phyloP scores from a whole-genome alignment of 1,140 invertebrate species.

The Drosophila kohkoa region DNA sequence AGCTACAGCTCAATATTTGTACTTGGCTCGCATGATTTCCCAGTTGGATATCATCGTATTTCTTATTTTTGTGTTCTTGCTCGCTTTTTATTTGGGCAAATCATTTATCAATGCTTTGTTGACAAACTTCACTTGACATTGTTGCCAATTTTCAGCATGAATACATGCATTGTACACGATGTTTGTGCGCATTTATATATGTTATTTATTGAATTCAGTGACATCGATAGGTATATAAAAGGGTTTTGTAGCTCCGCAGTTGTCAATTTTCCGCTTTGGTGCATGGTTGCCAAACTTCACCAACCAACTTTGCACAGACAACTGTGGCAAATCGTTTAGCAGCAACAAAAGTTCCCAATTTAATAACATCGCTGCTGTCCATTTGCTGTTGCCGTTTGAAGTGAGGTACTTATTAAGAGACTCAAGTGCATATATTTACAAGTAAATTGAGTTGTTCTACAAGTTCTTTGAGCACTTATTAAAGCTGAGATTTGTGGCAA shows the following conservation, averaged over 20 bases:
- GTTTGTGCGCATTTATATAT: too few species aligned
- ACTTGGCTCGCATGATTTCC: conserved; percentile 15
- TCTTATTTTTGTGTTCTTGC: too few species aligned
- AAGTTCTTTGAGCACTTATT: conserved; percentile 34
- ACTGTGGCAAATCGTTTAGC: neutral
- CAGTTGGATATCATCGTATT: conserved; percentile 14
- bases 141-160: conserved; percentile 10
- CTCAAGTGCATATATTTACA: conserved; percentile 17
- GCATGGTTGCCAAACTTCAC: conserved; percentile 5
- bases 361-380: conserved; percentile 13
- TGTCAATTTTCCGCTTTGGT: too few species aligned
- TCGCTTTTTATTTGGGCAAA: neutral
- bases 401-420: neutral
- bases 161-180: neutral
- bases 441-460: conserved; percentile 40
- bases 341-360: neutral
- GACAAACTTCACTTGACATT: neutral
- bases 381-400: neutral
- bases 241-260: neutral
- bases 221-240: neutral
- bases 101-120: conserved; percentile 14
- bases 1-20: conserved; percentile 32
- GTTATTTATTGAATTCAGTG: neutral
- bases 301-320: conserved; percentile 12
- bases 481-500: conserved; percentile 42